phyloP scores from a whole-genome alignment of 2,113 vertebrate genomes.

The Pycnonotus jocosus region DNA sequence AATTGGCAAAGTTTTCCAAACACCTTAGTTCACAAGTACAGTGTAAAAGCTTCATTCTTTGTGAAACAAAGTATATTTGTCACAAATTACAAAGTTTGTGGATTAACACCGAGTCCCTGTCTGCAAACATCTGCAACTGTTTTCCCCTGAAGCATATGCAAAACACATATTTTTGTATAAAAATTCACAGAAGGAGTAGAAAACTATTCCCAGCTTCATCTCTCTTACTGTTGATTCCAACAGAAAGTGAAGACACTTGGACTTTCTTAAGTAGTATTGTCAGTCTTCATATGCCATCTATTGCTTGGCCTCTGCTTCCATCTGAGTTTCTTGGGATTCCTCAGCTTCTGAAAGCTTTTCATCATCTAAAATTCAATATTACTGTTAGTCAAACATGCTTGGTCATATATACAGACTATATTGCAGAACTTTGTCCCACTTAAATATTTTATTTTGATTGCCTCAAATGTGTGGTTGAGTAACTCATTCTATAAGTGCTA shows the following conservation, averaged over 20 bases:
- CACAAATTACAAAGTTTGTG: not conserved
- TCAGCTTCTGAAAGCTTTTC: slow-evolving; percentile 92
- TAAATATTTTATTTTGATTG: not conserved
- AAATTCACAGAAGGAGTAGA: not conserved
- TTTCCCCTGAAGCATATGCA: not conserved
- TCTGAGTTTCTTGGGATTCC: slow-evolving; percentile 80
- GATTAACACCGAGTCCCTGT: not conserved
- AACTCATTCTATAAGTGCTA: not conserved
- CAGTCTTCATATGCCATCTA: slow-evolving; percentile 23
- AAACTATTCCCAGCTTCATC: not conserved
- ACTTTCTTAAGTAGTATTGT: not conserved
- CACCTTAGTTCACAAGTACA: not conserved
- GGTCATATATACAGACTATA: not conserved
- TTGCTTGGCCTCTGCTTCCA: slow-evolving; percentile 78
- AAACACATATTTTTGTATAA: not conserved
- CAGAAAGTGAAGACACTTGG: not conserved
- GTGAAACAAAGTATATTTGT: not conserved
- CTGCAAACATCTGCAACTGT: not conserved
- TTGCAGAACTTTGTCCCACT: not conserved
- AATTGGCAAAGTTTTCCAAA: not conserved
- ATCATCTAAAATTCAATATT: slow-evolving; percentile 78
- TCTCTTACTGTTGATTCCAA: slow-evolving; percentile 17
- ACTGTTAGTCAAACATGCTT: not conserved
- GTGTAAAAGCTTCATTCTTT: not conserved
- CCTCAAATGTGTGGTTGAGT: not conserved